Evolutionary conservation across 2,888 invertebrate genomes (phyloP).

Genomic region (Drosophila subquinaria): DNA sequence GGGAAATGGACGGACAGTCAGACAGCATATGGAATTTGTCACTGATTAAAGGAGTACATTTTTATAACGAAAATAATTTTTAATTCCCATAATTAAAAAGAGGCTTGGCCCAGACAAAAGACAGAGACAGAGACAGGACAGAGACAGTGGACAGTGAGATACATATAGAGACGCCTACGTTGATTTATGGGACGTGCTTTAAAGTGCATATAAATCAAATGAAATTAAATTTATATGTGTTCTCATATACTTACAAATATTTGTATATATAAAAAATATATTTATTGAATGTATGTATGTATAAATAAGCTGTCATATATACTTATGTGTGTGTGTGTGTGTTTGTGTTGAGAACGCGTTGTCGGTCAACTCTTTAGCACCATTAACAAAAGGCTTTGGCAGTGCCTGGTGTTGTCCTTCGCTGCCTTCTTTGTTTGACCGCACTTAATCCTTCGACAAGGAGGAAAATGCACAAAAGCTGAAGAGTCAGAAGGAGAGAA

Average conservation of each 20-base stretch:
- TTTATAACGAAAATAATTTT: conserved; percentile 32
- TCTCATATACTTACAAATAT: conserved; percentile 5
- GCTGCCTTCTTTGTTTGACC: conserved; percentile 76
- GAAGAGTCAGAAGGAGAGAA: conserved; percentile 5
- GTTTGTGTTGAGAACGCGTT: conserved; percentile 25
- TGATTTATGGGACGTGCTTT: conserved; percentile 68
- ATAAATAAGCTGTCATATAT: conserved; percentile 43
- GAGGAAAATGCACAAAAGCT: conserved; percentile 41
- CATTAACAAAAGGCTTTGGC: conserved; percentile 77
- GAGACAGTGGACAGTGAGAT: neutral
- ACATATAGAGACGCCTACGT: conserved; percentile 55
- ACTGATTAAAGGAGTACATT: conserved; percentile 33
- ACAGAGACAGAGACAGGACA: neutral
- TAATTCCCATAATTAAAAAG: conserved; percentile 58
- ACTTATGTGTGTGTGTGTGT: conserved; percentile 8
- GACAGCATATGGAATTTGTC: conserved; percentile 39
- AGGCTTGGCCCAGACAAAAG: conserved; percentile 49
- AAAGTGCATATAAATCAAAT: conserved; percentile 72
- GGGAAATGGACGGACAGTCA: neutral
- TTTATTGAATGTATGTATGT: neutral
- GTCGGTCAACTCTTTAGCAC: conserved; percentile 75
- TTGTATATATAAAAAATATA: conserved; percentile 15
- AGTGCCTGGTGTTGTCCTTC: conserved; percentile 48
- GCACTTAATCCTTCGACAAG: conserved; percentile 64
- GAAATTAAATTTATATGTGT: conserved; percentile 52